Percentiles rank a stretch among this genome's conserved stretches.
Evolutionary conservation across 2,113 vertebrate species (phyloP).

Genomic region (Peromyscus californicus): DNA sequence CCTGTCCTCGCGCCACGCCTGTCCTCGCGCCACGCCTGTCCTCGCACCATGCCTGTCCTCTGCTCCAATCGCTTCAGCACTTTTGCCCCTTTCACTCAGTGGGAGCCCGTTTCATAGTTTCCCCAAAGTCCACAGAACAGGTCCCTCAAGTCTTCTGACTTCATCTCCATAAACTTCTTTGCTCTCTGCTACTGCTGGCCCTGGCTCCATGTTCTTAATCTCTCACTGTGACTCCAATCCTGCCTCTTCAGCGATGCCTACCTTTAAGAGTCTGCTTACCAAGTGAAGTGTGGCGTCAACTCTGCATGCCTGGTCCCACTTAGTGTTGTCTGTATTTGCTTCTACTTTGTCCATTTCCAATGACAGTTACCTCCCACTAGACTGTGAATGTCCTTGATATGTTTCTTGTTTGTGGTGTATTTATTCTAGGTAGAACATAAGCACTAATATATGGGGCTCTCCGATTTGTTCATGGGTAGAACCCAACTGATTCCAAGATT

Average conservation of each 20-base stretch:
- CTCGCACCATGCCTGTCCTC: neutral
- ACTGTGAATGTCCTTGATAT: neutral
- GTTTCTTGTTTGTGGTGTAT: neutral
- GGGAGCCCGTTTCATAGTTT: neutral
- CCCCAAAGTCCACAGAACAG: neutral
- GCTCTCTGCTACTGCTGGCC: too few relatives aligned
- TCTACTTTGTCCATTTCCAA: neutral
- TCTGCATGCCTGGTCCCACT: rapidly evolving
- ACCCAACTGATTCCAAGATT: neutral
- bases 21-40: too few relatives aligned
- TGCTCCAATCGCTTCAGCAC: neutral
- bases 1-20: too few relatives aligned
- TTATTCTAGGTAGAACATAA: neutral
- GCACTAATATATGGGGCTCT: neutral
- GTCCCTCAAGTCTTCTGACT: neutral
- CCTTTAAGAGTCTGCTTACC: neutral
- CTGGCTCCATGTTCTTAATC: neutral
- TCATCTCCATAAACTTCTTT: neutral
- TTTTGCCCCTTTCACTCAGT: neutral
- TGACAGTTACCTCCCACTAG: neutral
- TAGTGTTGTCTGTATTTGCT: neutral
- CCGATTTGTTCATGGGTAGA: neutral
- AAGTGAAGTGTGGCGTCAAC: too few relatives aligned
- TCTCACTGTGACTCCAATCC: neutral
- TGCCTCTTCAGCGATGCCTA: neutral